phyloP scores from a whole-genome alignment of 2,113 vertebrate genomes.

The Galeopterus variegatus region DNA sequence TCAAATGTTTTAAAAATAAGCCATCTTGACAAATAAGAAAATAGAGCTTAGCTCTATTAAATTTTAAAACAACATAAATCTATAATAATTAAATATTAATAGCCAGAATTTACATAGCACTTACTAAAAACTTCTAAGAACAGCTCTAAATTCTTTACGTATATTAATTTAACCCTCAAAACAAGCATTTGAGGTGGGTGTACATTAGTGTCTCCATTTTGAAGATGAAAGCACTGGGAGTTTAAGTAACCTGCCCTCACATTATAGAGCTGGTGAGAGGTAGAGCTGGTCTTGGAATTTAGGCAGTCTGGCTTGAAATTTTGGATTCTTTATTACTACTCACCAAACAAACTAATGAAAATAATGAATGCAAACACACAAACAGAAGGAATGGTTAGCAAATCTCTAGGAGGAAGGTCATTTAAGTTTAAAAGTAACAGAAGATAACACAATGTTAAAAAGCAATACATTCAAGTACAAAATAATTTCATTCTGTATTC shows the following conservation, averaged over 20 bases:
- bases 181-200: not conserved
- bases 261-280: not conserved
- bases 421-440: conserved; percentile 17
- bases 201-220: not conserved
- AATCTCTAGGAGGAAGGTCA: not conserved
- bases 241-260: not conserved
- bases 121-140: not conserved
- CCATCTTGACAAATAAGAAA: conserved; percentile 16
- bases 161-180: not conserved
- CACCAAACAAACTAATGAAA: conserved; percentile 25
- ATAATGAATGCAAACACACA: conserved; percentile 36
- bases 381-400: conserved; percentile 1
- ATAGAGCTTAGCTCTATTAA: not conserved
- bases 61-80: not conserved
- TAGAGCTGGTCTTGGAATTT: not conserved
- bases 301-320: not conserved
- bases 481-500: not conserved
- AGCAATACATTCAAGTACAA: not conserved
- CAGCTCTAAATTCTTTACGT: not conserved
- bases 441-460: conserved; percentile 36
- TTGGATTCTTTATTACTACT: not conserved
- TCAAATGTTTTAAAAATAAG: conserved; percentile 8
- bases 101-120: not conserved
- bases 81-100: not conserved
- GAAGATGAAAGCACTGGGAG: not conserved